Conservation (phyloP, 2,888 invertebrate species). For the Aphidoletes aphidimyza region DNA sequence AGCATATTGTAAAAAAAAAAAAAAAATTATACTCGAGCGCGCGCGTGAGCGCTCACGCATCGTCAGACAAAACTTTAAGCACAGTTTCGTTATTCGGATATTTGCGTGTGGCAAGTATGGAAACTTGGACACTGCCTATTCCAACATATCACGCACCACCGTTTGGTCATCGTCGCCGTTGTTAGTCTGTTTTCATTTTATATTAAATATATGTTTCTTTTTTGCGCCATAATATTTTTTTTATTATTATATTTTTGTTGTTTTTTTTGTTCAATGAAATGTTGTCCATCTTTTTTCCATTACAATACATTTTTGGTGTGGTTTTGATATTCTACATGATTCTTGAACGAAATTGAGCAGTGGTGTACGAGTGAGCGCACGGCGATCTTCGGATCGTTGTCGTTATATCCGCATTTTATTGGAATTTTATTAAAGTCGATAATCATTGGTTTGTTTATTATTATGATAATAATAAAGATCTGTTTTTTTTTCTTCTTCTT, state of each 20-base stretch:
- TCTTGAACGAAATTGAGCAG: neutral
- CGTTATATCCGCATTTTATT: slow-evolving; percentile 37
- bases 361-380: neutral
- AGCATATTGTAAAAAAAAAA: neutral
- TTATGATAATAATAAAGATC: slow-evolving; percentile 44
- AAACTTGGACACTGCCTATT: neutral
- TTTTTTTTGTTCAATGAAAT: neutral
- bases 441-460: slow-evolving; percentile 49
- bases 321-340: neutral
- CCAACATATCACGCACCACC: neutral
- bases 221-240: slow-evolving; percentile 30
- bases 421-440: slow-evolving; percentile 48
- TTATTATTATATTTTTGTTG: neutral
- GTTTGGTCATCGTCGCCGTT: slow-evolving; percentile 17
- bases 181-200: slow-evolving; percentile 34
- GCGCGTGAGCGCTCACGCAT: neutral
- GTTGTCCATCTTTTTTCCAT: neutral
- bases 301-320: slow-evolving; percentile 28
- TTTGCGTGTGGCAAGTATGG: slow-evolving; percentile 35
- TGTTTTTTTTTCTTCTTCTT: neutral
- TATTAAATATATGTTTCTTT: slow-evolving; percentile 10
- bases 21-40: neutral
- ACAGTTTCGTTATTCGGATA: slow-evolving; percentile 35
- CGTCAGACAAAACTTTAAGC: slow-evolving; percentile 37
- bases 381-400: neutral